phyloP scores from a whole-genome alignment of 2,113 vertebrate genomes.

The Nothocercus julius region DNA sequence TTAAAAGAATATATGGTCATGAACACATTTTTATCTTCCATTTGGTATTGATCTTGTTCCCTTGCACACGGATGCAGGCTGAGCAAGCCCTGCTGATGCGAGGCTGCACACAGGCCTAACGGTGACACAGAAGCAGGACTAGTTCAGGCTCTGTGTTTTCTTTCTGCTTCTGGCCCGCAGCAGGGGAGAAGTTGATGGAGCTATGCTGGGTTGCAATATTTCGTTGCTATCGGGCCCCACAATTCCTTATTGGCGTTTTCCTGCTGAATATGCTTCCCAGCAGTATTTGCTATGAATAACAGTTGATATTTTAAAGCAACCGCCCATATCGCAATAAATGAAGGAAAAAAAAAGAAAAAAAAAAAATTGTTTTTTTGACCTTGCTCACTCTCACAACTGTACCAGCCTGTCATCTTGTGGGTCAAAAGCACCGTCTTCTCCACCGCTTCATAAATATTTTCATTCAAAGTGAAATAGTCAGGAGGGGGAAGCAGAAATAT shows the following conservation, averaged over 20 bases:
- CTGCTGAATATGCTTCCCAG: background rate
- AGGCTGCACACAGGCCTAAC: background rate
- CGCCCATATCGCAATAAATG: too few species aligned
- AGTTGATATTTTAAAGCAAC: too few species aligned
- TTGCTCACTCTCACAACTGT: background rate
- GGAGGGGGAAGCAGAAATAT: constrained; percentile 53
- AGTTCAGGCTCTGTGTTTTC: background rate
- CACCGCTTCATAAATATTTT: background rate
- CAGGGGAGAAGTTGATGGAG: background rate
- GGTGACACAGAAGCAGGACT: background rate
- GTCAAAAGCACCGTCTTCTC: background rate
- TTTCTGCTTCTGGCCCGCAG: background rate
- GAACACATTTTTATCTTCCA: background rate
- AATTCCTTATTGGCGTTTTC: background rate
- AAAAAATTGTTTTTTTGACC: background rate
- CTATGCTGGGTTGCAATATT: background rate
- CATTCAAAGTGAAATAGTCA: background rate
- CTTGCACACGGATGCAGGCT: background rate
- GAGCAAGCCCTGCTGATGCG: background rate
- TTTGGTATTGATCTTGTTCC: background rate
- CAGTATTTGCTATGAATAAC: background rate
- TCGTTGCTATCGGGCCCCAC: background rate
- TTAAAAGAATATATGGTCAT: background rate
- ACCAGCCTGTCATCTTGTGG: background rate
- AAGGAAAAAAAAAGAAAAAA: too few species aligned